These are phyloP conservation scores for Pheosia gnoma DNA, from an alignment of 2,888 invertebrate species.

Conservation along the genomic window DNA sequence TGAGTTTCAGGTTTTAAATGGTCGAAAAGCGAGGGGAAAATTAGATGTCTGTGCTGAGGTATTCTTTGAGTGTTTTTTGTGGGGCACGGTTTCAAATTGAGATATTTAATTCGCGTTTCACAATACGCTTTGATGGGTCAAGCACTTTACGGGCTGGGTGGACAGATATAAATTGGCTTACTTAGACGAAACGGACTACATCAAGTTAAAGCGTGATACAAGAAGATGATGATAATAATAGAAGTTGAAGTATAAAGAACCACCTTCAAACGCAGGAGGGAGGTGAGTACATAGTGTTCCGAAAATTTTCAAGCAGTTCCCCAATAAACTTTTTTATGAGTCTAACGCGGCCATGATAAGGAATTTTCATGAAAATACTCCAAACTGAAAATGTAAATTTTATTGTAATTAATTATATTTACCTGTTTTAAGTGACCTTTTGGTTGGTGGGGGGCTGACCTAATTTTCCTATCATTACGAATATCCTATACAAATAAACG, in stretches of 20 bases:
- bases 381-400: conserved; percentile 31
- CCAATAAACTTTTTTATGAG: conserved; percentile 39
- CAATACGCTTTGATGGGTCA: neutral
- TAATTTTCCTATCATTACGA: conserved; percentile 13
- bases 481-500: conserved; percentile 10
- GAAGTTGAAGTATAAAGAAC: too few species aligned
- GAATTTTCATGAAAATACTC: conserved; percentile 33
- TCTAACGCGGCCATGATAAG: conserved; percentile 37
- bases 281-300: neutral
- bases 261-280: neutral
- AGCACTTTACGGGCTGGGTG: too few species aligned
- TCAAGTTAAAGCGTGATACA: too few species aligned
- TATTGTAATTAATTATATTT: conserved; percentile 9
- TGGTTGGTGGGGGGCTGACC: conserved; percentile 15
- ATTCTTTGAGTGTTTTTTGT: neutral
- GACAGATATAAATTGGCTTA: too few species aligned
- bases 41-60: neutral
- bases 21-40: neutral
- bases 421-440: conserved; percentile 17
- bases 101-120: neutral
- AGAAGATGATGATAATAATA: too few species aligned
- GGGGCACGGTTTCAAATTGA: neutral
- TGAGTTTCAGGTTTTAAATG: conserved; percentile 31
- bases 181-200: too few species aligned
- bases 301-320: conserved; percentile 31